Percentiles rank a stretch among this genome's conserved stretches.
phyloP scores from a whole-genome alignment of 2,888 invertebrate genomes.

The Xylocampa areola region DNA sequence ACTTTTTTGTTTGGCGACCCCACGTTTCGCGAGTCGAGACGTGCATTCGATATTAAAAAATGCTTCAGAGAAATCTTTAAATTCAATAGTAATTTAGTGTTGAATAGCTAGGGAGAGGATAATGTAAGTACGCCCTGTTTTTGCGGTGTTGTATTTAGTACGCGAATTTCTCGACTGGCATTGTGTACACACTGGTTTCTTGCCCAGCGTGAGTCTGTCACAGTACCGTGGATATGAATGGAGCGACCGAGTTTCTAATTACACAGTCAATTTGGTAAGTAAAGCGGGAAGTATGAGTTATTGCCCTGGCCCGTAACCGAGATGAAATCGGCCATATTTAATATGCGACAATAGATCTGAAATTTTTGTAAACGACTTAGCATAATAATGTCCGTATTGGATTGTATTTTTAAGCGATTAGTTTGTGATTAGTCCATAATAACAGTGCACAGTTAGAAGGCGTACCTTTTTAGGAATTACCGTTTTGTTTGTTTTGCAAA shows the following conservation, averaged over 20 bases:
- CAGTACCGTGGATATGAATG: conserved; percentile 76
- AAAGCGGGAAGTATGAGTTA: conserved; percentile 85
- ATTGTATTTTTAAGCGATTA: conserved; percentile 77
- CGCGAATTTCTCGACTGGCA: conserved; percentile 83
- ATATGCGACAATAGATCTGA: conserved; percentile 73
- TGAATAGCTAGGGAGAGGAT: conserved; percentile 83
- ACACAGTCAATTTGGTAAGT: conserved; percentile 87
- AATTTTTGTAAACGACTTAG: conserved; percentile 70
- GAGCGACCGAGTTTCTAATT: conserved; percentile 82
- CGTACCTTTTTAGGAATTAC: conserved; percentile 42
- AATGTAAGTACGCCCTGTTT: conserved; percentile 85
- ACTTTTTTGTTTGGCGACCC: conserved; percentile 71
- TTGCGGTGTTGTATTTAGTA: conserved; percentile 88
- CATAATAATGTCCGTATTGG: conserved; percentile 75
- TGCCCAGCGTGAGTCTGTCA: conserved; percentile 84
- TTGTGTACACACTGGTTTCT: conserved; percentile 86
- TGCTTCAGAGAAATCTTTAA: conserved; percentile 85
- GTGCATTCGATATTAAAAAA: conserved; percentile 83
- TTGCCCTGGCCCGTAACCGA: conserved; percentile 80
- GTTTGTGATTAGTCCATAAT: conserved; percentile 74
- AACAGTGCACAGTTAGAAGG: conserved; percentile 31
- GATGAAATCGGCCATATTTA: conserved; percentile 83
- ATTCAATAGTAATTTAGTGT: conserved; percentile 87
- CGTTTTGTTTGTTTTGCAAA: conserved; percentile 52
- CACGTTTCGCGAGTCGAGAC: conserved; percentile 73